phyloP scores from a whole-genome alignment of 2,888 invertebrate genomes.

The Eumacrocentrus americanus region DNA sequence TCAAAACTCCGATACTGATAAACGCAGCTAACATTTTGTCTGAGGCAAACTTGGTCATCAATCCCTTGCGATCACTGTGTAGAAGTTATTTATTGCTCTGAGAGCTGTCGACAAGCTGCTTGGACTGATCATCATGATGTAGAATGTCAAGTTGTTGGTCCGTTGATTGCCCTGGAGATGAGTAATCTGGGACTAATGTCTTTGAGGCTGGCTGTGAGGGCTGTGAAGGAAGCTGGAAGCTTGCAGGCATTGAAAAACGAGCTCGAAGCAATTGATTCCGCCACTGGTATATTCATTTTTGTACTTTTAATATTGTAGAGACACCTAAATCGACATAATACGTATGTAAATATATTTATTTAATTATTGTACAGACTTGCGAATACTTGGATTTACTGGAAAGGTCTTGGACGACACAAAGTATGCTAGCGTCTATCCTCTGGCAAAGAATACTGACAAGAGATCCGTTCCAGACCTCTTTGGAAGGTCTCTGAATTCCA shows the following conservation, averaged over 20 bases:
- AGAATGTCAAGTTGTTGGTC: slow-evolving; percentile 76
- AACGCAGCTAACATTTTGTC: too few relatives aligned
- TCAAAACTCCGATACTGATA: too few relatives aligned
- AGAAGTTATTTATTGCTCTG: slow-evolving; percentile 72
- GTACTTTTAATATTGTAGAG: slow-evolving; percentile 2
- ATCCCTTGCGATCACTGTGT: slow-evolving; percentile 71
- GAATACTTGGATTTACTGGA: slow-evolving; percentile 48
- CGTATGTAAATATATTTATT: too few relatives aligned
- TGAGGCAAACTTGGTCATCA: slow-evolving; percentile 66
- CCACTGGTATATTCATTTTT: slow-evolving; percentile 21
- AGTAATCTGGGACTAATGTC: slow-evolving; percentile 75
- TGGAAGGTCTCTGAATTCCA: slow-evolving; percentile 70
- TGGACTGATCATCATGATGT: slow-evolving; percentile 65
- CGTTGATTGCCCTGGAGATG: slow-evolving; percentile 67
- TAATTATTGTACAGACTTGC: too few relatives aligned
- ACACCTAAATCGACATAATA: too few relatives aligned
- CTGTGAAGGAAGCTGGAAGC: slow-evolving; percentile 56
- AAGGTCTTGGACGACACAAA: slow-evolving; percentile 55
- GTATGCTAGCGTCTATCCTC: slow-evolving; percentile 64
- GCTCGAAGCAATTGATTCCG: slow-evolving; percentile 5
- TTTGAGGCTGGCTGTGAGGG: slow-evolving; percentile 67
- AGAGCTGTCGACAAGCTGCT: slow-evolving; percentile 69
- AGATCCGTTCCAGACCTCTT: slow-evolving; percentile 75
- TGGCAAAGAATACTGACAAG: slow-evolving; percentile 73
- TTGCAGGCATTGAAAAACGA: neutral